These are phyloP conservation scores for Musca domestica DNA, from an alignment of 1,140 invertebrate species.

Conservation along the genomic window DNA sequence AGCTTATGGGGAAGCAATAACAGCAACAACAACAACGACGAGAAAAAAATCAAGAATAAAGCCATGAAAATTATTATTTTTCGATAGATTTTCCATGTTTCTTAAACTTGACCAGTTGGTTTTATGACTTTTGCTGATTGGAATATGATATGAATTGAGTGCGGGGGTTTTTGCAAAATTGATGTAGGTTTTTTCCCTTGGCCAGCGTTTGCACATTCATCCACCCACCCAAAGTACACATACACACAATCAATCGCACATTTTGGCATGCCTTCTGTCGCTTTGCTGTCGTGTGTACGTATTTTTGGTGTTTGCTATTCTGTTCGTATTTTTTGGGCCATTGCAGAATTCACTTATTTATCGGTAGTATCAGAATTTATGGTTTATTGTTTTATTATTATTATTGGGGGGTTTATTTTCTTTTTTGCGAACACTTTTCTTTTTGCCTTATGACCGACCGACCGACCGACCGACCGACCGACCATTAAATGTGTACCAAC, in stretches of 20 bases:
- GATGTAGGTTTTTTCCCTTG: conserved; percentile 13
- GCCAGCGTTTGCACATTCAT: not conserved
- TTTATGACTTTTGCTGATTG: conserved; percentile 50
- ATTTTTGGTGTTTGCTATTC: not conserved
- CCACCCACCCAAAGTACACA: not conserved
- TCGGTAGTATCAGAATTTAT: conserved; percentile 24
- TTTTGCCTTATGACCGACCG: conserved; percentile 17
- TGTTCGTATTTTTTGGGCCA: not conserved
- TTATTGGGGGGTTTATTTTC: conserved; percentile 1
- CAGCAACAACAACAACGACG: too few relatives aligned
- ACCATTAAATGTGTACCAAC: too few relatives aligned
- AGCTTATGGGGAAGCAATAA: too few relatives aligned
- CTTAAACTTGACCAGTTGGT: conserved; percentile 40
- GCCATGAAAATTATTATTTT: conserved; percentile 19
- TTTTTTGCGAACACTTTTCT: conserved; percentile 18
- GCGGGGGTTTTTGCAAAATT: conserved; percentile 29
- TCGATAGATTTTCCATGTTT: not conserved
- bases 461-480: too few relatives aligned
- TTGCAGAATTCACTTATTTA: conserved; percentile 32
- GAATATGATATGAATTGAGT: conserved; percentile 46
- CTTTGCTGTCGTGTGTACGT: not conserved
- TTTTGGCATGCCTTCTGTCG: not conserved
- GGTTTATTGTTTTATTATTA: conserved; percentile 21
- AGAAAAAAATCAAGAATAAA: too few relatives aligned
- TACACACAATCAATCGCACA: too few relatives aligned